Base-by-base conservation (phyloP, 2,888 invertebrate species). In the Tillus elongatus region DNA sequence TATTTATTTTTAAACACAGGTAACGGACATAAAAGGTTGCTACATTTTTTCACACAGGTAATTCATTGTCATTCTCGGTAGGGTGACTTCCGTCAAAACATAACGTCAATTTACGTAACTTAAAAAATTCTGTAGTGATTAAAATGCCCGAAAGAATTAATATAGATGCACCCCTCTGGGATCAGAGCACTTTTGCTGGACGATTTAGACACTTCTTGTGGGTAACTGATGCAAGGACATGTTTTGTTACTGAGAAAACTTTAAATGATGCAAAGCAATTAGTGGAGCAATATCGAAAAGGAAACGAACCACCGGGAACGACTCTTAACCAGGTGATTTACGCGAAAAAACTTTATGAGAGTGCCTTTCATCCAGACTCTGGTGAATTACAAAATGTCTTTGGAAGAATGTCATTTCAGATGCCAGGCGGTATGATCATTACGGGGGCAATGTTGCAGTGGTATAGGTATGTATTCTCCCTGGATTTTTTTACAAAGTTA, bases 361-460 rank as follows among this genome's bases (percentile, higher is more conserved):
- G 89, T 4, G 87, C 91, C 0, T 92, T 91, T 63, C 91, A 92
- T 65, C 92, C 92, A 0, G 91, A 92, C 63, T 81, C 86, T 37
- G 89, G 88, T 0, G 90, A 91, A 45, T 70, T 83, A 49, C 89
- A 90, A 67, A 91, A 90, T 74, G 82, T 90, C 36, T 84, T 87
- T 45, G 92, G 92, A 1, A 73, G 92, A 50, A 92, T 92, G 92
- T 87, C 88, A 29, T 91, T 91, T 64, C 90, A 91, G 67, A 83
- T 89, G 58, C 85, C 85, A 0, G 87, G 86, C 2, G 76, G 79
- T 4, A 91, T 91, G 76, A 70, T 84, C 3, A 74, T 91, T 44
- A 91, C 91, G 4, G 92, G 91, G 1, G 89, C 86, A 14, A 92
- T 92, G 91, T 66, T 92, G 53, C 87, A 89, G 57, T 92, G 83